Evolutionary conservation across 1,140 invertebrate genomes (phyloP), one percentile per base, ranked within the genome.

Genomic region (Dolichoris vasculosae): DNA sequence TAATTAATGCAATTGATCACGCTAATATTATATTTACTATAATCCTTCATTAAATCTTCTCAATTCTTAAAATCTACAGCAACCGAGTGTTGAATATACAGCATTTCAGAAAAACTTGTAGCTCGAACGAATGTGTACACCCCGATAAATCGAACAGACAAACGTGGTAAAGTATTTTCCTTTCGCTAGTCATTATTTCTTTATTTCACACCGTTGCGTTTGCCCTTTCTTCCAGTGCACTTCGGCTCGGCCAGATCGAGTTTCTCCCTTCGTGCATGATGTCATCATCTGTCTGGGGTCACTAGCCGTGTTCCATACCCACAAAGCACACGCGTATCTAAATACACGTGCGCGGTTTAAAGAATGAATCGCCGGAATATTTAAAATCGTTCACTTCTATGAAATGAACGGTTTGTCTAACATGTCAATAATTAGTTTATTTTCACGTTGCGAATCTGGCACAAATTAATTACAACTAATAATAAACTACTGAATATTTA

Each of bases 241-340:
- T 51, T 38, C 30, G 17, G 51, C 17, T 63, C 51, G 15, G 40
- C 1, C n/a, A 59, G 78, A 80, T 64, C 26, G 26, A 4, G 38
- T 30, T 30, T 38, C 79, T 71, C 79, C 64, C 79, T 82, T 43
- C 38, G 69, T 7, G 35, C 4, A 23, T 78, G 51, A 63, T 78
- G 76, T 78, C 76, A 63, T 78, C 76, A 15, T 38, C 48, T 59
- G 23, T 59, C 30, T 15, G 51, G 51, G n/a, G 76, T 63, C 35
- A 40, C 76, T 38, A 51, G 30, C 30, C 43, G 43, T 26, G 23
- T 59, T 59, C 26, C 55, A 59, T 59, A 59, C 55, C 23, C 55
- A 59, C 23, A 26, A 59, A 17, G 17, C 6, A 55, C 51, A 55
- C 51, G 51, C 51, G 2, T 55, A 51, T 13, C 11, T 40, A n/a